Evolutionary conservation across 1,140 invertebrate species (phyloP), one percentile per base, ranked within the genome.

Genomic region (Drosophila truncata): DNA sequence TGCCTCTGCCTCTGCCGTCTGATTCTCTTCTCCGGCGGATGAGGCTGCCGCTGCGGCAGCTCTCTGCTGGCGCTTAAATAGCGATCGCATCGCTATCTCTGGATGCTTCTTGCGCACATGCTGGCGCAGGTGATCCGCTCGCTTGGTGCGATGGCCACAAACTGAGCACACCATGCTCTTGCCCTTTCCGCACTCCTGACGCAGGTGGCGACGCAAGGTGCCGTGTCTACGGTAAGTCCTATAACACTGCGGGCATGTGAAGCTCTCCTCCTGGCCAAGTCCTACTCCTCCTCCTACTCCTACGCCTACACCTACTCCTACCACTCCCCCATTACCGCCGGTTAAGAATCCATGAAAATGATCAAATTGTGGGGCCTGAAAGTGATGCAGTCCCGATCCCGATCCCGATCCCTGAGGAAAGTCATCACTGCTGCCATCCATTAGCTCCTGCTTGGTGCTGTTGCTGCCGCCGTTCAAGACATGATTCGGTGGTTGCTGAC

Each of bases 221-320:
- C 94, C 94, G 35, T 93, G 93, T 11, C 94, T 90, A 59, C 93
- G 93, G 88, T 95, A 95, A 27, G 93, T 93, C 66, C 95, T 94
- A 78, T 88, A 93, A 78, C 95, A 95, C 69, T 94, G 94, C 9
- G 94, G 94, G 78, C 95, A 95, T 75, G 92, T 93, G 88, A 86
- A 92, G 47, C 81, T 92, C 39, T 92, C 91, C 71, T 92, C 91
- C 20, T 78, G 74, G 18, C 61, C n/a, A 2, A 33, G 23, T 11
- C 54, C 61, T 29, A 29, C 25, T 10, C 31, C 27, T 13, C 31
- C 29, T 29, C 23, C 31, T n/a, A 0, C 16, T 16, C 44, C 37
- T 44, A 47, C 46, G 8, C 29, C 47, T 18, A 33, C 46, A 8
- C 29, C 47, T 18, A 33, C 39, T 37, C 42, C 33, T 20, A 74